Base-by-base conservation (phyloP, 2,888 invertebrate genomes). In the Cheiracanthium punctorium region DNA sequence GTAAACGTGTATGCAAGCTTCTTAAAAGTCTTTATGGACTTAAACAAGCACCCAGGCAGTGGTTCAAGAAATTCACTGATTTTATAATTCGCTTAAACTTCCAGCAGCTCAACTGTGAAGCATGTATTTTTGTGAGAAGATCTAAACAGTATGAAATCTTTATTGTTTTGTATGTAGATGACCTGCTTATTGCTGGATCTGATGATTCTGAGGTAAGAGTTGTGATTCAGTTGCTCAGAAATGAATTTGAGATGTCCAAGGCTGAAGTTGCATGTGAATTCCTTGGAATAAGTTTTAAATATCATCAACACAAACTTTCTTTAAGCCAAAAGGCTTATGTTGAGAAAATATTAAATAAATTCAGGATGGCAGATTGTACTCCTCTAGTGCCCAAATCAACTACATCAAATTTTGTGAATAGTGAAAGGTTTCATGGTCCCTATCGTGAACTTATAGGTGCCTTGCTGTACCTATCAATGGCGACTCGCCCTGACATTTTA, bases 1-100 rank as follows among this genome's bases (percentile, higher is more conserved):
- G 37, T 72, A 82, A 37, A 17, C 24, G 58, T 30, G 76, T 88
- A 17, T 87, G 85, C 41, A 65, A 80, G 48, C 58, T 58, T 74
- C 32, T 58, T 58, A 58, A 74, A 58, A 58, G 74, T 74, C 58
- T 58, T 58, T 74, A 58, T 58, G 74, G 74, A 74, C 58, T 74
- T 43, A 30, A 74, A 20, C 32, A 74, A 58, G 24, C 74, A 58
- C 33, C 69, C 12, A 76, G 43, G 29, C 76, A 76, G 20, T 67
- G 76, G 67, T 76, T 76, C n/a, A 67, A 41, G n/a, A 41, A 24
- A 65, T 75, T 75, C 28, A 76, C 76, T 8, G 76, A 76, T 30
- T 76, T 76, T 41, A 33, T 76, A 24, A 28, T 76, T 65, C 41
- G 28, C 29, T 67, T 76, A 65, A 76, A 67, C 41, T 76, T 76